Evolutionary conservation across 2,113 vertebrate species (phyloP), one percentile per base, ranked within the genome.

Genomic region (Polypterus senegalus): DNA sequence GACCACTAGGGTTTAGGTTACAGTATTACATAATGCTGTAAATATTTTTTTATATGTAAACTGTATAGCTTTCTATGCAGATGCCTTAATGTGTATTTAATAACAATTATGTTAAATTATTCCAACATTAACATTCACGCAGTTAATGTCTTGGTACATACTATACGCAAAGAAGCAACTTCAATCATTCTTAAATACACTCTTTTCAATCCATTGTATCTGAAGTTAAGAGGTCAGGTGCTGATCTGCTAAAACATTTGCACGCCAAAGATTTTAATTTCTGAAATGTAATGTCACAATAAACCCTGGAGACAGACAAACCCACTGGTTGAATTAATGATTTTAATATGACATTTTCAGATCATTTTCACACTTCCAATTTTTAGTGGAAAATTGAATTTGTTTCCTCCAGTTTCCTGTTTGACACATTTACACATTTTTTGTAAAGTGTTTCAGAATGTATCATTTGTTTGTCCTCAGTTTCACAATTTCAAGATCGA

Each of bases 51-150:
- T 73, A 71, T 74, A 61, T 59, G 73, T 68, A 69, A 76, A 77
- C 70, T 73, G 64, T 71, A 66, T 74, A 72, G 76, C 77, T 78
- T 63, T 73, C 54, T 73, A 70, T 73, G 71, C 76, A 76, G 66
- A 85, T 77, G 81, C 78, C 79, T 84, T 87, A 86, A 84, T 76
- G 76, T 76, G 79, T 70, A 43, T 49, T 60, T 67, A 65, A 65
- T 57, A 74, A 66, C 48, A 53, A 75, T 70, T 77, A 74, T 48
- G 68, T 66, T 73, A 71, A 71, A 59, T 58, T 67, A 65, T 72
- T 72, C 51, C 62, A 61, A 62, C 77, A 47, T 66, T 65, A 55
- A 65, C 9, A 4, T 63, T 46, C 64, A 68, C 69, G 70, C 74
- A 67, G 63, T 67, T 61, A 3, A 5, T 10, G 47, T 46, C 11